Evolutionary conservation across 2,888 invertebrate genomes (phyloP), one percentile per base, ranked within the genome.

Genomic region (Imbricaverruca yamaguchii): DNA sequence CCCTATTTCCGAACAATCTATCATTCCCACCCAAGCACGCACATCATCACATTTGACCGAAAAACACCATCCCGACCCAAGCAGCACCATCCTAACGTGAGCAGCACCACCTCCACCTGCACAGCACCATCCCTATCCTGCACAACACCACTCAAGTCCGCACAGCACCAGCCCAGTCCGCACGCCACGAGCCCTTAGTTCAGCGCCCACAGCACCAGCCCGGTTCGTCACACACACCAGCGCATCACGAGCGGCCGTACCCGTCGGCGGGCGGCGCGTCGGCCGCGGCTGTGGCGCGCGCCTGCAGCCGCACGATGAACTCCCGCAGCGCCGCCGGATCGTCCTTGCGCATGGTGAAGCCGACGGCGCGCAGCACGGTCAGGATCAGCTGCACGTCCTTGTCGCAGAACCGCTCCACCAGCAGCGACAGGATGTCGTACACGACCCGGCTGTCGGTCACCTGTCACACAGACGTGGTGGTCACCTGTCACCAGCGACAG

Each of bases 371-470:
- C 79, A 97, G 88, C 12, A 94, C 89, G 0, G 93, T 88, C 18
- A 97, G 87, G 84, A 96, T 91, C 81, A 97, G 91, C 85, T 96
- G 96, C 15, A 97, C 92, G 83, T 92, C 92, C 87, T 95, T 95
- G 87, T 95, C 94, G 0, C 86, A 85, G 86, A 93, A 92, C 9
- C 89, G 89, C 0, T 89, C 89, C 0, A 91, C 87, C 0, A 97
- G 87, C 59, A 91, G 91, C 0, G 90, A 88, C 23, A 97, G 89
- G 11, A 97, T 90, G 86, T 96, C 94, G 87, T 94, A 93, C 0
- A 97, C 88, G 0, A 97, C 89, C 3, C 90, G 89, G 11, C 92
- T 91, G 85, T 94, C 92, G 85, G 93, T 93, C 86, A 69, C 69
- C 69, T 69, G 69, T 39, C 39, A 39, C 39, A 39, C 4, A 39